These are phyloP conservation scores for Chelonia mydas DNA, from an alignment of 2,797 vertebrate genomes.

Conservation along the genomic window DNA sequence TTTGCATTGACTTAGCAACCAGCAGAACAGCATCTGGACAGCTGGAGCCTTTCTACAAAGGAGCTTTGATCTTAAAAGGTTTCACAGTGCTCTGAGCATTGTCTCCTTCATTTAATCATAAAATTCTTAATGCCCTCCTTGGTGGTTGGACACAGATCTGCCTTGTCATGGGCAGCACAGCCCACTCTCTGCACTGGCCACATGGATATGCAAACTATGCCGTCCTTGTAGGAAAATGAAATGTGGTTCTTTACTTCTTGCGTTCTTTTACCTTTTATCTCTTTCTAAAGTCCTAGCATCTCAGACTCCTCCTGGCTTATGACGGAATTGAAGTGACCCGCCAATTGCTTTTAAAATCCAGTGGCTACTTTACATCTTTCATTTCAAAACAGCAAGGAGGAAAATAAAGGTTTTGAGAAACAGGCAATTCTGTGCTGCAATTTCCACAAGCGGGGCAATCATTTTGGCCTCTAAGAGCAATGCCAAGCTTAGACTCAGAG, in stretches of 20 bases:
- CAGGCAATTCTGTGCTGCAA: not conserved
- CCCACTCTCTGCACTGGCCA: not conserved
- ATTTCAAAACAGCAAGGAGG: not conserved
- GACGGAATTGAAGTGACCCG: not conserved
- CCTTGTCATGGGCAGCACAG: not conserved
- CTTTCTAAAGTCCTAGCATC: not conserved
- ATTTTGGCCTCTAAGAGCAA: constrained; percentile 2
- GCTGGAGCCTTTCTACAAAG: not conserved
- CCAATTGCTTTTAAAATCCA: not conserved
- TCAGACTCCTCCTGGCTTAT: not conserved
- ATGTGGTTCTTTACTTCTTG: not conserved
- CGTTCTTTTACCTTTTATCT: not conserved
- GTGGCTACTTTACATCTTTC: not conserved
- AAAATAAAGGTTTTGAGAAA: constrained; percentile 22
- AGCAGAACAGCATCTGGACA: not conserved
- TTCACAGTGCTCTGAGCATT: not conserved
- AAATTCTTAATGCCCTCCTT: not conserved
- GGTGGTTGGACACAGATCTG: not conserved
- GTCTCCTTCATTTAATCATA: not conserved
- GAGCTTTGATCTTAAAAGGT: not conserved
- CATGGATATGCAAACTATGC: not conserved
- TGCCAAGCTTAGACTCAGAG: not conserved
- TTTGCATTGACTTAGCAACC: not conserved
- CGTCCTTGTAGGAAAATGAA: not conserved
- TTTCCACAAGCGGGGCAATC: not conserved